These are phyloP conservation scores for Tenebrosternarchus preto DNA, from an alignment of 2,113 vertebrate species.

Conservation along the genomic window DNA sequence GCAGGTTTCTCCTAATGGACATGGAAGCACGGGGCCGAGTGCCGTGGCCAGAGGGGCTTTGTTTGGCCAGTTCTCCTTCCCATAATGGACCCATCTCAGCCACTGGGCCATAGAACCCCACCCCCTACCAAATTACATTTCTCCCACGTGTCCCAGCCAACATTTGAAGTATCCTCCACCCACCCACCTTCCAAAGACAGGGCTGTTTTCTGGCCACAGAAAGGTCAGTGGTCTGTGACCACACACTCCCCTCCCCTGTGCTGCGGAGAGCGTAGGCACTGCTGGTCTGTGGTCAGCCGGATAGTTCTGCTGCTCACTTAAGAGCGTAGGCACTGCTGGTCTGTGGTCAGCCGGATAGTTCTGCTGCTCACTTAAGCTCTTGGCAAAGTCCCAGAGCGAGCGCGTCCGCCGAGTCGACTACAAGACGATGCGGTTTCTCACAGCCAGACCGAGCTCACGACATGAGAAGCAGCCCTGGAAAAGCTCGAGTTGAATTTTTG, in stretches of 20 bases:
- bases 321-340: neutral
- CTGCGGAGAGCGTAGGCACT: slow-evolving; percentile 15
- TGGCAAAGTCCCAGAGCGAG: neutral
- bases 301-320: slow-evolving; percentile 17
- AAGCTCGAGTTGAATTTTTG: neutral
- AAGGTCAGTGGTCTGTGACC: slow-evolving; percentile 23
- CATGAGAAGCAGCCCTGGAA: neutral
- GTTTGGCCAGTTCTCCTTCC: slow-evolving; percentile 25
- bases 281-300: neutral
- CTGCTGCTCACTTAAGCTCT: neutral
- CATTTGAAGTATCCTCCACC: neutral
- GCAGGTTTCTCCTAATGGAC: neutral
- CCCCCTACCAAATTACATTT: slow-evolving; percentile 15
- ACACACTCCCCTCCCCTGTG: neutral
- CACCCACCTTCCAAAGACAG: slow-evolving; percentile 9
- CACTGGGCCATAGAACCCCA: slow-evolving; percentile 27
- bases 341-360: slow-evolving; percentile 16
- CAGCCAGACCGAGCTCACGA: slow-evolving; percentile 3
- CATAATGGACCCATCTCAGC: slow-evolving; percentile 35
- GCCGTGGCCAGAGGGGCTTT: slow-evolving; percentile 26
- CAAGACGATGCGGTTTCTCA: slow-evolving; percentile 2
- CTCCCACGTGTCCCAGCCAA: neutral
- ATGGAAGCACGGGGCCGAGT: neutral
- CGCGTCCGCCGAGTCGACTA: neutral
- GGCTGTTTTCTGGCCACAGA: slow-evolving; percentile 19